Evolutionary conservation across 2,797 vertebrate genomes (phyloP).

Genomic region (Xerus rutilus): DNA sequence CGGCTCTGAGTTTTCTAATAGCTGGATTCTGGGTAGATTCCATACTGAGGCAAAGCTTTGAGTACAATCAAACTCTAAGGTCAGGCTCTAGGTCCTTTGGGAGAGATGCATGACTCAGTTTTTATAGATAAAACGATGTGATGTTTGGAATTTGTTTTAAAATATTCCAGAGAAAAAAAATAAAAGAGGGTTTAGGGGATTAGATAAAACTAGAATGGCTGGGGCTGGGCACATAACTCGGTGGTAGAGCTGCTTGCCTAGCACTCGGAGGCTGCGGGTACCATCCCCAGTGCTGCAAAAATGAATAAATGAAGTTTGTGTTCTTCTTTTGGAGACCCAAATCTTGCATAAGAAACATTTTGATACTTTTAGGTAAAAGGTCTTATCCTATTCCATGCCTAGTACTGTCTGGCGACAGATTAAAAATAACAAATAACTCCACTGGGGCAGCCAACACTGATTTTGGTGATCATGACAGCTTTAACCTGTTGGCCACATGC

Average conservation of each 20-base stretch:
- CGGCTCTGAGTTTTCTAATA: not conserved
- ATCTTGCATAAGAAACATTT: not conserved
- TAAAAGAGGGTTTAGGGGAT: not conserved
- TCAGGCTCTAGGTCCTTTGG: not conserved
- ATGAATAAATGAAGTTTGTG: not conserved
- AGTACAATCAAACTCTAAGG: not conserved
- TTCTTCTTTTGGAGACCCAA: slow-evolving; percentile 3
- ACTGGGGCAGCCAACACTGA: not conserved
- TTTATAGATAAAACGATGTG: not conserved
- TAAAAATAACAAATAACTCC: not conserved
- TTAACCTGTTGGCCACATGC: not conserved
- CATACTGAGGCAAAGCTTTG: not conserved
- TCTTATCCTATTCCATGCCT: not conserved
- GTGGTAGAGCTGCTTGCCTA: not conserved
- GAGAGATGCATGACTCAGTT: not conserved
- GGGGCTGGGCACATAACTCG: not conserved
- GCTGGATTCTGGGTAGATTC: not conserved
- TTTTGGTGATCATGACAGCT: not conserved
- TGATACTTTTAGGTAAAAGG: not conserved
- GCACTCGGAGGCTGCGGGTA: not conserved
- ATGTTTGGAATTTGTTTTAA: slow-evolving; percentile 46
- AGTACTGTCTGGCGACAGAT: not conserved
- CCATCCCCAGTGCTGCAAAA: not conserved
- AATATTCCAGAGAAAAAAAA: not conserved
- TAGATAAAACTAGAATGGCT: not conserved